Evolutionary conservation across 2,113 vertebrate species (phyloP), one percentile per base, ranked within the genome.

Genomic region (Bufo gargarizans): DNA sequence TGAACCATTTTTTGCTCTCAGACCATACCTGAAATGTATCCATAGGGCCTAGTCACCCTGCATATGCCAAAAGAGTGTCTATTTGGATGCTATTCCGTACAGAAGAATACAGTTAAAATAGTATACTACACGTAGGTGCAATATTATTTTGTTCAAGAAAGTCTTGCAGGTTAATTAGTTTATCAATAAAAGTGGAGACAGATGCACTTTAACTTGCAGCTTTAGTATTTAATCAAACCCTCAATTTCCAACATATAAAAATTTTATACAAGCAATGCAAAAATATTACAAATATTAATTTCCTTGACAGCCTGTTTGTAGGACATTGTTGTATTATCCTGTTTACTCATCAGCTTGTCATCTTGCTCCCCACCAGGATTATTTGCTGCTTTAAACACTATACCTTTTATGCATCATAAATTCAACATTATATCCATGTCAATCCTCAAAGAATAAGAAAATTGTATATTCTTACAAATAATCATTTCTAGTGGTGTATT

Each of bases 381-480:
- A 72, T 72, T 72, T 72, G 33, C 14, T 72, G 13, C 69, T 72
- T 0, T 72, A 72, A 72, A 72, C 13, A 72, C 20, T 45, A 13
- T 13, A 72, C 22, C 20, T 72, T 4, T 13, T 72, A 45, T 16
- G 43, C 4, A 7, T 71, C 67, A 14, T 33, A 71, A 71, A 71
- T 71, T 71, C 22, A 72, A 45, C 69, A 72, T 43, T 16, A 17
- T 45, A 45, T 72, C 45, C 69, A 72, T 45, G 33, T 45, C 43
- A 45, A 45, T 16, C 43, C 69, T 72, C 69, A 45, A 72, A 72
- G n/a, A 72, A 72, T 72, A 72, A 72, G 45, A 72, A 45, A 72
- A 45, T 13, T 72, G n/a, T 33, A 45, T 72, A 45, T 72, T 43
- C 43, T 72, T 45, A 72, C 33, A 72, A 72, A 72, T 72, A 72